phyloP scores from a whole-genome alignment of 23 tunicate genomes.

The Clavelina lepadiformis region DNA sequence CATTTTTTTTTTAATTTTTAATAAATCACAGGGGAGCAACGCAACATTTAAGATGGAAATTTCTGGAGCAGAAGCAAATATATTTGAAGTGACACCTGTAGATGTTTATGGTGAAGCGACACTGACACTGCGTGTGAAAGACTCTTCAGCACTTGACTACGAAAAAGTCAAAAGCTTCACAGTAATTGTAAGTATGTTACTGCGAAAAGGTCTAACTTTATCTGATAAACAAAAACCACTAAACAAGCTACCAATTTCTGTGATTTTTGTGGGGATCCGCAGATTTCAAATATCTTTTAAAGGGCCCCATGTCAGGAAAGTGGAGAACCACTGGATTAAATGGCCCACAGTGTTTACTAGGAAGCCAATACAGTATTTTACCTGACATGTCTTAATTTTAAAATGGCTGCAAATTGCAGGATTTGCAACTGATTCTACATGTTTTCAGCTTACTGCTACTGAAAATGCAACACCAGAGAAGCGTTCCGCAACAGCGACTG shows the following conservation, averaged over 20 bases:
- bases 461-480: neutral
- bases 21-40: constrained; percentile 21
- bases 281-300: too few relatives aligned
- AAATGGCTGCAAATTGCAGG: too few relatives aligned
- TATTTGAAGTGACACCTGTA: constrained; percentile 26
- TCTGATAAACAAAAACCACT: neutral
- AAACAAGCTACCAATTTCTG: too few relatives aligned
- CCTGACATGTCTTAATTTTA: too few relatives aligned
- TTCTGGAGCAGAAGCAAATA: neutral
- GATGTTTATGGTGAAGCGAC: constrained; percentile 24
- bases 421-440: too few relatives aligned
- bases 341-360: too few relatives aligned
- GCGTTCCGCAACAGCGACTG: neutral
- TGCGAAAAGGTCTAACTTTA: neutral
- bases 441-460: constrained; percentile 3
- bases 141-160: constrained; percentile 26
- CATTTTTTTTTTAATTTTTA: too few relatives aligned
- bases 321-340: too few relatives aligned
- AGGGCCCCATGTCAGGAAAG: too few relatives aligned
- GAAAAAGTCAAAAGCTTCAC: constrained; percentile 21
- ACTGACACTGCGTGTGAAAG: constrained; percentile 20
- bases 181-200: constrained; percentile 14
- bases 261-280: too few relatives aligned
- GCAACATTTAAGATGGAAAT: constrained; percentile 19
- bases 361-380: too few relatives aligned